Percentiles rank a stretch among this genome's conserved stretches.
Conservation (phyloP, 2,888 invertebrate genomes). For the Amaurobius ferox region DNA sequence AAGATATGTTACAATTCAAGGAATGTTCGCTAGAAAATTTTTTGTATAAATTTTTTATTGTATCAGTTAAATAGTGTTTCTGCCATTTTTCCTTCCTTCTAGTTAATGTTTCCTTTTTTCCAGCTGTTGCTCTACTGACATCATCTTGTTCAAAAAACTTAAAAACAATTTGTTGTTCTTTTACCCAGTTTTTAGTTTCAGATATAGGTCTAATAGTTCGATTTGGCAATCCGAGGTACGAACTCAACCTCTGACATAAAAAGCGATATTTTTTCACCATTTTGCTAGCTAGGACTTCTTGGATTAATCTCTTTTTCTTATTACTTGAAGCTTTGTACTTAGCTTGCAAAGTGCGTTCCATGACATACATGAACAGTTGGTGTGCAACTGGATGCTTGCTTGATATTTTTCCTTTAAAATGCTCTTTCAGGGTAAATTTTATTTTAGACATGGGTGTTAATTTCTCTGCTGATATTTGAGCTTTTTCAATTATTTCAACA, state of each 20-base stretch:
- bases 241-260: neutral
- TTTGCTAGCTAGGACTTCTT: neutral
- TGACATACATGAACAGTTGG: neutral
- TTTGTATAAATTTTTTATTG: constrained; percentile 1
- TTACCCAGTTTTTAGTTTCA: neutral
- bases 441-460: neutral
- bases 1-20: neutral
- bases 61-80: neutral
- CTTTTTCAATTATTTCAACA: neutral
- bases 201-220: neutral
- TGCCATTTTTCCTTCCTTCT: neutral
- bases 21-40: neutral
- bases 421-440: neutral
- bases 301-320: neutral
- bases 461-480: neutral
- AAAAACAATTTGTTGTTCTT: neutral
- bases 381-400: neutral
- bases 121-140: neutral
- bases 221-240: neutral
- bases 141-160: neutral
- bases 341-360: neutral
- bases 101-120: neutral
- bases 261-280: neutral
- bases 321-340: neutral
- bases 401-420: constrained; percentile 8